A percentile compares a stretch with the other conserved stretches of the same genome.
These are phyloP conservation scores for Chironex yamaguchii DNA, from an alignment of 30 jellyfish, hydroid and myxozoan species.

Conservation along the genomic window DNA sequence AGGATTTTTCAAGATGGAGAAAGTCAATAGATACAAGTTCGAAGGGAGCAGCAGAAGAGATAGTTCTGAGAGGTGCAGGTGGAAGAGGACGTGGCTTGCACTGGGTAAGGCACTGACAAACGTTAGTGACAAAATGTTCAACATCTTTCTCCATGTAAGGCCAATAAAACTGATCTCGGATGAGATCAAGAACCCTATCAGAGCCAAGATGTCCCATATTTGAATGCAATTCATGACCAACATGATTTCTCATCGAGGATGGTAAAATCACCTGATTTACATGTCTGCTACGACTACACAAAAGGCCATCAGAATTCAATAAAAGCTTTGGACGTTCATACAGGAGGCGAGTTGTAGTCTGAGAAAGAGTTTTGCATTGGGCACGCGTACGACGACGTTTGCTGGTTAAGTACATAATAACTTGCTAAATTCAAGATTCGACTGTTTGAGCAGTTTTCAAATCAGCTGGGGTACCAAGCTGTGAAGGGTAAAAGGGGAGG, in stretches of 20 bases:
- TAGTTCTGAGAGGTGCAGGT: conserved; percentile 1
- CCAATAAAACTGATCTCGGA: conserved; percentile 32
- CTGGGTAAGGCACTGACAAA: conserved; percentile 20
- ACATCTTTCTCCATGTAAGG: conserved; percentile 37
- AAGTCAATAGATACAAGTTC: conserved; percentile 43
- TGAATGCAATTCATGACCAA: conserved; percentile 22
- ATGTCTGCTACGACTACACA: too few relatives aligned
- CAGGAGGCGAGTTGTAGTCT: too few relatives aligned
- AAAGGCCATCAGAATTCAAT: too few relatives aligned
- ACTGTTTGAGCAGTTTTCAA: too few relatives aligned
- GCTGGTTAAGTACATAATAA: not conserved
- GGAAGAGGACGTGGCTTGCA: not conserved
- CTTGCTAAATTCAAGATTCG: too few relatives aligned
- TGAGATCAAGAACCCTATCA: conserved; percentile 30
- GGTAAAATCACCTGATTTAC: conserved; percentile 41
- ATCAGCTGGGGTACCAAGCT: too few relatives aligned
- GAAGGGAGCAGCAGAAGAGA: conserved; percentile 29
- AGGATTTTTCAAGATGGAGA: conserved; percentile 30
- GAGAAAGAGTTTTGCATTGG: too few relatives aligned
- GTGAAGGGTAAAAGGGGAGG: too few relatives aligned
- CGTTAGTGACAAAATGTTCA: conserved; percentile 10
- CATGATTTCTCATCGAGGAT: not conserved
- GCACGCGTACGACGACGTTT: too few relatives aligned
- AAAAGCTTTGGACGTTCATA: too few relatives aligned
- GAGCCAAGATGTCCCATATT: conserved; percentile 55